Base-by-base conservation (phyloP, 1,140 invertebrate species). In the Lordiphosa collinella region DNA sequence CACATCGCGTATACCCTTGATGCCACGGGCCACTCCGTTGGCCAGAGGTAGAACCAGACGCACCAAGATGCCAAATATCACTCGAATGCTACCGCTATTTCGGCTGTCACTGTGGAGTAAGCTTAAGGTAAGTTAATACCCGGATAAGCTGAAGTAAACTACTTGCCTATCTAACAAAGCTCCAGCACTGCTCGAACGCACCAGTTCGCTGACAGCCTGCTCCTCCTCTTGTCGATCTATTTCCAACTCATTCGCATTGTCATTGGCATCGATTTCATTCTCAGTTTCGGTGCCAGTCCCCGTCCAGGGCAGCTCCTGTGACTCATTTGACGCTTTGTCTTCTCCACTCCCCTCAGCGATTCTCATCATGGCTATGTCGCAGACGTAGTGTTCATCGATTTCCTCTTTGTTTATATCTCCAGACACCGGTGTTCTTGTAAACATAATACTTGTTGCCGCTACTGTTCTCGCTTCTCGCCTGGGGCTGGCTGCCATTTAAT, bases 191-290 rank as follows among this genome's bases (percentile, higher is more conserved):
- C 63, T 63, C 1, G 66, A 69, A 11, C 75, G 73, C 32, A 88
- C 86, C 59, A 88, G 55, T 9, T 88, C 76, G 13, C 61, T 88
- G 4, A 88, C 65, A 10, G 71, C 58, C 52, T 84, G 69, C 44
- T 88, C 86, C 51, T 88, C 86, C 55, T 80, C 86, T 11, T 76
- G 73, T 2, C 78, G 73, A 68, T 87, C 71, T 13, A 88, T 75
- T 49, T 72, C 80, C 58, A 88, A 37, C n/a, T 86, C 62, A 41
- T 58, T 55, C 12, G 46, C 40, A 51, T 64, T 64, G 47, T 56
- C 18, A 38, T 35, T 16, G 18, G 5, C 58, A 29, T 13, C 4
- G 37, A 14, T 38, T 31, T 31, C 51, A 10, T 43, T 14, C n/a
- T 53, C 29, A 18, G 9, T 4, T 22, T 13, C 36, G 10, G 14